Conservation (phyloP, 2,797 vertebrate genomes). For the Lepus oiostolus region DNA sequence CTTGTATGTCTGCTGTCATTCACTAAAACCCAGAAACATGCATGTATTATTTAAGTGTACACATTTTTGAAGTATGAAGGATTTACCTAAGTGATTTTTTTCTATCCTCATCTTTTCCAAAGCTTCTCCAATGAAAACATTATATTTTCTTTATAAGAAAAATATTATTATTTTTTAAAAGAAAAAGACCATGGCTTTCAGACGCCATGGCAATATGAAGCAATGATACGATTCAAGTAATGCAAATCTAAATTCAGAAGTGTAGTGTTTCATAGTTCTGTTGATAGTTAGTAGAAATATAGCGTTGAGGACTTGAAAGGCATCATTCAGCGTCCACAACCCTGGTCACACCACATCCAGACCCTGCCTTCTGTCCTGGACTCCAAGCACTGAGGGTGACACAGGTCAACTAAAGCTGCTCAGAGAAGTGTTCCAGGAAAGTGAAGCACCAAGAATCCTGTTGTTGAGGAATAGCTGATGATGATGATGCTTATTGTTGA, state of each 20-base stretch:
- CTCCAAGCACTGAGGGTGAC: not conserved
- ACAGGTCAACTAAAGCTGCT: not conserved
- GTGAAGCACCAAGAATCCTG: not conserved
- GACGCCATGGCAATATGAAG: not conserved
- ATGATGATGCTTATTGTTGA: not conserved
- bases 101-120: not conserved
- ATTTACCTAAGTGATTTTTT: constrained; percentile 1
- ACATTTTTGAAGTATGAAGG: constrained; percentile 8
- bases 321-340: not conserved
- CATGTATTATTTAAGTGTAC: not conserved
- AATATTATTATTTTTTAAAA: not conserved
- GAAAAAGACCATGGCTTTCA: not conserved
- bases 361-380: not conserved
- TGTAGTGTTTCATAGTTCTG: not conserved
- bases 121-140: constrained; percentile 10
- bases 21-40: constrained; percentile 7
- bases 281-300: not conserved
- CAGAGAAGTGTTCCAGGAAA: not conserved
- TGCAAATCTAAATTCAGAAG: not conserved
- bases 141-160: constrained; percentile 35
- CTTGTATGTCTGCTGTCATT: not conserved
- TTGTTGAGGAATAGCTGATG: not conserved
- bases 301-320: not conserved
- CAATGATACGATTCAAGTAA: not conserved
- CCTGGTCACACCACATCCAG: not conserved